These are phyloP conservation scores for Platycheirus rosarum DNA, from an alignment of 2,888 invertebrate species.

Conservation along the genomic window DNA sequence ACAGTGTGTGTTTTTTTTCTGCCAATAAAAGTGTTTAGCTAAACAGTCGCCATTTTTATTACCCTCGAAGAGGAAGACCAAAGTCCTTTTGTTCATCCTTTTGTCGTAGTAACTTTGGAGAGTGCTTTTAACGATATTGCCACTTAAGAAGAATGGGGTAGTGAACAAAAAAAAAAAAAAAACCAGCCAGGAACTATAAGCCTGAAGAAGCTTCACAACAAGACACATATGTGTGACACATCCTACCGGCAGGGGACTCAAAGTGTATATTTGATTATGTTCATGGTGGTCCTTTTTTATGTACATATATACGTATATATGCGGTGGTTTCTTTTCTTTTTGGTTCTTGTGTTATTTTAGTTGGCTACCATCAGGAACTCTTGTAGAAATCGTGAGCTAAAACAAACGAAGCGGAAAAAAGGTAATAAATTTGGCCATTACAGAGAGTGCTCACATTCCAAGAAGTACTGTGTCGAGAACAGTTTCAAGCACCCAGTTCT, in stretches of 20 bases:
- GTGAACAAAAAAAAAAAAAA: too few relatives aligned
- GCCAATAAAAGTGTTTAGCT: slow-evolving; percentile 74
- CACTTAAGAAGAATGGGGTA: slow-evolving; percentile 66
- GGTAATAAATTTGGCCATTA: slow-evolving; percentile 73
- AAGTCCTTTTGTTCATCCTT: slow-evolving; percentile 68
- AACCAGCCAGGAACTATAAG: slow-evolving; percentile 38
- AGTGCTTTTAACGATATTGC: slow-evolving; percentile 74
- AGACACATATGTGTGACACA: slow-evolving; percentile 70
- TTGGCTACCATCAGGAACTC: slow-evolving; percentile 18
- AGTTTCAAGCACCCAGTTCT: slow-evolving; percentile 24
- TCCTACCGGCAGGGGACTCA: slow-evolving; percentile 64
- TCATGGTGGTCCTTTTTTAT: slow-evolving; percentile 39
- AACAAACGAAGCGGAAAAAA: slow-evolving; percentile 72
- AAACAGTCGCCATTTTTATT: slow-evolving; percentile 75
- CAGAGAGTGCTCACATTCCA: slow-evolving; percentile 58
- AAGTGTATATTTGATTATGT: slow-evolving; percentile 73
- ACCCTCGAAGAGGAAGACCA: slow-evolving; percentile 51
- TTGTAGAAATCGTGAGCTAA: slow-evolving; percentile 47
- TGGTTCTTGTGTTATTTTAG: slow-evolving; percentile 27
- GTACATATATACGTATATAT: not conserved
- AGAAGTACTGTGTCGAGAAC: slow-evolving; percentile 33
- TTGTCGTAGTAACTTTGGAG: slow-evolving; percentile 45
- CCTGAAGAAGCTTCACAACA: slow-evolving; percentile 51
- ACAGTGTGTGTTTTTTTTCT: slow-evolving; percentile 11
- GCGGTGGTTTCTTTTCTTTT: slow-evolving; percentile 12